Percentiles rank a stretch among this genome's conserved stretches.
phyloP scores from a whole-genome alignment of 2,888 invertebrate genomes.

The Callinectes sapidus region DNA sequence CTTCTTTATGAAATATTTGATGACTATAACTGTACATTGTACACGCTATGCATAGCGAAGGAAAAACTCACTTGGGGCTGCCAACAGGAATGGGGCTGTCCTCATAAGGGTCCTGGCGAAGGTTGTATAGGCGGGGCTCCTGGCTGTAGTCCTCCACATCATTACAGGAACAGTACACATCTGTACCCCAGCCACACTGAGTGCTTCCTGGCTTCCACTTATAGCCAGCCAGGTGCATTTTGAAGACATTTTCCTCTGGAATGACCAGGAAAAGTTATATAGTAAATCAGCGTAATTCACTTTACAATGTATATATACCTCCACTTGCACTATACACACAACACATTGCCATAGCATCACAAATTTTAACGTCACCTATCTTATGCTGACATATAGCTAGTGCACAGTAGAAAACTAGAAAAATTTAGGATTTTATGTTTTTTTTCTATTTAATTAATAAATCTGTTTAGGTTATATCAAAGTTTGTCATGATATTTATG shows the following conservation, averaged over 20 bases:
- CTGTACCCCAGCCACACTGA: constrained; percentile 61
- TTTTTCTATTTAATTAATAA: too few relatives aligned
- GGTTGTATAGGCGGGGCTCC: constrained; percentile 61
- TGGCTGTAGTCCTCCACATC: constrained; percentile 52
- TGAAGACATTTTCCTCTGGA: constrained; percentile 64
- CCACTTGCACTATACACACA: too few relatives aligned
- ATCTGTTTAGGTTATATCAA: too few relatives aligned
- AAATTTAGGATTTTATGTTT: too few relatives aligned
- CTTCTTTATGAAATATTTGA: neutral
- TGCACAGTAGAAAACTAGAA: too few relatives aligned
- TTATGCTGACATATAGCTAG: too few relatives aligned
- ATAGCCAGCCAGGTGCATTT: constrained; percentile 60
- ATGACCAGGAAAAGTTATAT: neutral
- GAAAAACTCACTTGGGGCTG: constrained; percentile 43
- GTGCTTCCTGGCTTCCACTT: constrained; percentile 55
- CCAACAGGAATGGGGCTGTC: constrained; percentile 54
- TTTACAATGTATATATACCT: too few relatives aligned
- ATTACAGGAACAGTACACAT: constrained; percentile 56
- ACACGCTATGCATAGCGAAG: neutral
- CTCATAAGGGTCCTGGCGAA: constrained; percentile 67
- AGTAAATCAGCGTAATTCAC: neutral
- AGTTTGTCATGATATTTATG: too few relatives aligned
- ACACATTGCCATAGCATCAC: too few relatives aligned
- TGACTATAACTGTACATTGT: neutral
- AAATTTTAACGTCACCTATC: too few relatives aligned